Percentiles rank a stretch among this genome's conserved stretches.
These are phyloP conservation scores for Mizuhopecten yessoensis DNA, from an alignment of 1,140 invertebrate species.

Conservation along the genomic window DNA sequence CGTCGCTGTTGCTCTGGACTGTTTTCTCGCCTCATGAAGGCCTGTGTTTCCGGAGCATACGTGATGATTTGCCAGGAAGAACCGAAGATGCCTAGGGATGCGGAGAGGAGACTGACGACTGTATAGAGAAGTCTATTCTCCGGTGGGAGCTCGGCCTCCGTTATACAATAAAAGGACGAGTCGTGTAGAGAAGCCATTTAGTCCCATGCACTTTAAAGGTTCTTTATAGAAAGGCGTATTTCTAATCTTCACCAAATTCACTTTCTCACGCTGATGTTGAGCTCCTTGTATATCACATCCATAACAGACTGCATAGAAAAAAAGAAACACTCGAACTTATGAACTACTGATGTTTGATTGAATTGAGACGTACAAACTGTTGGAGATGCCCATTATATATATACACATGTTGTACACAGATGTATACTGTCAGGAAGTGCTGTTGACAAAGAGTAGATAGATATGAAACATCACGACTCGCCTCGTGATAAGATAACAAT, in stretches of 20 bases:
- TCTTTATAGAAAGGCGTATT: too few species aligned
- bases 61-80: neutral
- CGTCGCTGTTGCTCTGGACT: neutral
- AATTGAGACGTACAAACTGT: too few species aligned
- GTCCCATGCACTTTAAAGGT: neutral
- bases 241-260: too few species aligned
- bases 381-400: too few species aligned
- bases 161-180: conserved; percentile 12
- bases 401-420: neutral
- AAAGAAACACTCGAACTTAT: too few species aligned
- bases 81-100: neutral
- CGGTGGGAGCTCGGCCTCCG: neutral
- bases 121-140: neutral
- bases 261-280: too few species aligned
- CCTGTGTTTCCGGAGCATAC: neutral
- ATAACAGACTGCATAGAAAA: too few species aligned
- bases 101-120: neutral
- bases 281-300: too few species aligned
- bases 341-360: too few species aligned
- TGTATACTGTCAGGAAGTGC: neutral
- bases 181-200: conserved; percentile 10
- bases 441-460: neutral
- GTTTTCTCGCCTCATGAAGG: neutral
- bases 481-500: neutral
- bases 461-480: neutral